Base-by-base conservation (phyloP, 35 echinoderm and acorn worm genomes). In the Apostichopus japonicus region DNA sequence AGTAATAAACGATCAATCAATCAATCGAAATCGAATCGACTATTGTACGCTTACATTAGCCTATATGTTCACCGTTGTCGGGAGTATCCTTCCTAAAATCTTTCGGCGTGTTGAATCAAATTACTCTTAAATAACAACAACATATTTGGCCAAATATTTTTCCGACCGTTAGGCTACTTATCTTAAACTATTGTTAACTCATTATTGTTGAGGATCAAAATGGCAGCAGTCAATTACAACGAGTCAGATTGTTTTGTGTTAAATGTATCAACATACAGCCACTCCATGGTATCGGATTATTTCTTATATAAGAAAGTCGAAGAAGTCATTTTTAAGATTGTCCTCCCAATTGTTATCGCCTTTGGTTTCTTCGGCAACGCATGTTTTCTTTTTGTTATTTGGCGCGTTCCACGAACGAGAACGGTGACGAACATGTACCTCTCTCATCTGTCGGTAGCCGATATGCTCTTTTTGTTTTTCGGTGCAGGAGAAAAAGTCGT, bases 381-480 rank as follows among this genome's bases (percentile, higher is more conserved):
- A 4, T 77, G 59, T n/a, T 94, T 94, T 76, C 78, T 94, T 62
- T 83, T 76, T 61, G 79, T 86, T 15, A 89, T 94, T 6, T 65
- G 19, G 51, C 27, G 79, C 33, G 65, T 94, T 11, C 87, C 55
- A n/a, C 72, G 87, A 14, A 94, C 86, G 88, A 56, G 90, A 55
- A 94, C 88, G 4, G 87, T 90, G 6, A 91, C 88, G 10, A 94
- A 94, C 55, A 56, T 82, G 1, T 94, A 94, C 51, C 53, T 94
- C 16, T 59, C 24, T 13, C 90, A 91, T 91, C 61, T 94, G 44
- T 90, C 93, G 4, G 27, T 94, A 7, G 62, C 88, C 44, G 93
- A 94, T 79, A 77, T 90, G 8, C 51, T 91, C 63, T 94, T 84
- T 77, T 61, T 94, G 4, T 65, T 72, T 15, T 44, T 94, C 19